A percentile compares a stretch with the other conserved stretches of the same genome.
Evolutionary conservation across 2,888 invertebrate genomes (phyloP).

Genomic region (Watsonalla cultraria): DNA sequence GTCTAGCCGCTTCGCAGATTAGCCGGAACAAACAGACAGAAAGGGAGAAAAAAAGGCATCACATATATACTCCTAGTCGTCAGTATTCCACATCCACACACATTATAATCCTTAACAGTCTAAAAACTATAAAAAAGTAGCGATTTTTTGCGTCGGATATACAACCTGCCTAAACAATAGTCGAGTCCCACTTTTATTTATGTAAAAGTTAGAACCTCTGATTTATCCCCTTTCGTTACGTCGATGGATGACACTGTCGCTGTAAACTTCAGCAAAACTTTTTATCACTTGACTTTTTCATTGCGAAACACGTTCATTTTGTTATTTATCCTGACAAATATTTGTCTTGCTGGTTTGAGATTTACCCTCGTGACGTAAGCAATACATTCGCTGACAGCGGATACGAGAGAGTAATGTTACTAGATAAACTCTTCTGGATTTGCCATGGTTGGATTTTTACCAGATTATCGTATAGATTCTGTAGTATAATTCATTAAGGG

Average conservation of each 20-base stretch:
- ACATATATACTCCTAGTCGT: too few species aligned
- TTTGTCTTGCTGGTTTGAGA: conserved; percentile 34
- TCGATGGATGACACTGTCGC: conserved; percentile 47
- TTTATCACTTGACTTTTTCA: conserved; percentile 33
- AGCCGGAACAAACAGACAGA: too few species aligned
- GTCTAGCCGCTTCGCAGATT: too few species aligned
- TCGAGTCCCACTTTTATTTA: conserved; percentile 51
- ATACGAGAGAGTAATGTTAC: not conserved
- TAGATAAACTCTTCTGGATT: not conserved
- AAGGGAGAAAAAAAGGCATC: too few species aligned
- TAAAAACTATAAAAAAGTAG: too few species aligned
- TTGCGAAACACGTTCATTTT: conserved; percentile 33
- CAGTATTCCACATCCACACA: too few species aligned
- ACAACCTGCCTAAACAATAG: conserved; percentile 12
- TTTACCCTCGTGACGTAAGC: not conserved
- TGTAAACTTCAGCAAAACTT: conserved; percentile 43
- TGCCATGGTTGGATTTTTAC: too few species aligned
- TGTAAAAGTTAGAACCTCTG: conserved; percentile 51
- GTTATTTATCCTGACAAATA: conserved; percentile 52
- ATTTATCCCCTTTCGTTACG: conserved; percentile 64
- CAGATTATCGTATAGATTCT: too few species aligned
- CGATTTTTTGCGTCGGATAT: not conserved
- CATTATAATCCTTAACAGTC: too few species aligned
- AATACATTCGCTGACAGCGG: not conserved
- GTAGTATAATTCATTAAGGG: too few species aligned